Percentiles rank a stretch among this genome's conserved stretches.
phyloP scores from a whole-genome alignment of 2,888 invertebrate species.

The Cephalotes varians region DNA sequence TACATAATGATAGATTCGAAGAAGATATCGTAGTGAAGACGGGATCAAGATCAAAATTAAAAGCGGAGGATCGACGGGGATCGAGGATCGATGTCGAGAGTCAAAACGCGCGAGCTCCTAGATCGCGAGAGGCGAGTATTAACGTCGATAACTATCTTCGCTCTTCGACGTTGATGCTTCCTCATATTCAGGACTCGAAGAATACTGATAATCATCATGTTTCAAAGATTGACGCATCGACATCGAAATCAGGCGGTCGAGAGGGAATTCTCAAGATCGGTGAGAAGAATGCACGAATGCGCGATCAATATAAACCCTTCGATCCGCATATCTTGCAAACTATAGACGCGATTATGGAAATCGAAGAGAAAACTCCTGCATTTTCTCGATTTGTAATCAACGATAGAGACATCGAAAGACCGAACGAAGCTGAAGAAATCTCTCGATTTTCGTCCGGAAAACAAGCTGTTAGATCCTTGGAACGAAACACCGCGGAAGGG shows the following conservation, averaged over 20 bases:
- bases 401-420: background rate
- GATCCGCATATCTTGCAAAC: background rate
- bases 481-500: constrained; percentile 12
- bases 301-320: background rate
- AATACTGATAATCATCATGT: background rate
- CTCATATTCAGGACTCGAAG: constrained; percentile 11
- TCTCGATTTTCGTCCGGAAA: background rate
- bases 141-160: constrained; percentile 32
- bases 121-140: constrained; percentile 27
- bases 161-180: constrained; percentile 9
- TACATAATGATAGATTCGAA: constrained; percentile 28
- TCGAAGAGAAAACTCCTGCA: background rate
- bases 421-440: background rate
- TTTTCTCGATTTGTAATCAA: background rate
- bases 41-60: constrained; percentile 5
- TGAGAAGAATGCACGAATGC: background rate
- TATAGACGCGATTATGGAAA: background rate
- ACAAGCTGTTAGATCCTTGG: background rate
- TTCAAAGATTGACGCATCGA: background rate
- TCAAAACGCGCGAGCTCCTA: background rate
- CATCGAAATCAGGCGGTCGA: background rate
- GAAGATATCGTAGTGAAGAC: background rate
- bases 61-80: background rate
- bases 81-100: background rate
- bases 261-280: background rate